Evolutionary conservation across 2,113 vertebrate genomes (phyloP).

Genomic region (Pseudorhombus dupliciocellatus): DNA sequence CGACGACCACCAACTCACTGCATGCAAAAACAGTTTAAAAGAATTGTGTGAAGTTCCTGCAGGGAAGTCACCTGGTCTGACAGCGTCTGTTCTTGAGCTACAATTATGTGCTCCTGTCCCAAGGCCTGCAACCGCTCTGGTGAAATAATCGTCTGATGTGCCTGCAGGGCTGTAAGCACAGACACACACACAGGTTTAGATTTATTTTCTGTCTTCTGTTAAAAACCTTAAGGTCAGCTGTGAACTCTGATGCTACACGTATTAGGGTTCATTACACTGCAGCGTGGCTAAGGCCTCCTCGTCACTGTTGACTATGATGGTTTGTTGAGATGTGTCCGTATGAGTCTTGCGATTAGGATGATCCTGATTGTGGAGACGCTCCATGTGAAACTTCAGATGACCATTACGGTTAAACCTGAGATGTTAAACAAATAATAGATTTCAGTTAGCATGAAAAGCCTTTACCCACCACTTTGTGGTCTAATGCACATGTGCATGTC

Average conservation of each 20-base stretch:
- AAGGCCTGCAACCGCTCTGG: conserved; percentile 87
- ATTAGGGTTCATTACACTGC: conserved; percentile 75
- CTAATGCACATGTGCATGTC: not conserved
- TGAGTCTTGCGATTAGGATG: conserved; percentile 74
- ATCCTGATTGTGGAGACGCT: conserved; percentile 91
- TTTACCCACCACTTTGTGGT: not conserved
- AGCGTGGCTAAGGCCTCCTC: conserved; percentile 91
- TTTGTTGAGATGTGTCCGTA: conserved; percentile 79
- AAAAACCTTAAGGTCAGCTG: not conserved
- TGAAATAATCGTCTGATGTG: conserved; percentile 84
- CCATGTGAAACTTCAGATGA: conserved; percentile 97
- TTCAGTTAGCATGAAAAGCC: not conserved
- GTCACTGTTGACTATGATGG: conserved; percentile 90
- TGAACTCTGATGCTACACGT: not conserved
- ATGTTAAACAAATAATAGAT: not conserved
- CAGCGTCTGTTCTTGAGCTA: conserved; percentile 89
- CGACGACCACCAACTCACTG: not conserved
- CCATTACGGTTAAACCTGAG: conserved; percentile 95
- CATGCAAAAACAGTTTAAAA: not conserved
- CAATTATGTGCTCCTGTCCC: conserved; percentile 92
- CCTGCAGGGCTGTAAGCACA: conserved; percentile 81
- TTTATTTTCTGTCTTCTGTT: not conserved
- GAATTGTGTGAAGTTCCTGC: not conserved
- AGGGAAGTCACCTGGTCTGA: conserved; percentile 83
- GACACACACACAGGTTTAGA: not conserved